phyloP scores from a whole-genome alignment of 2,797 vertebrate genomes.

The Pseudocheirus occidentalis region DNA sequence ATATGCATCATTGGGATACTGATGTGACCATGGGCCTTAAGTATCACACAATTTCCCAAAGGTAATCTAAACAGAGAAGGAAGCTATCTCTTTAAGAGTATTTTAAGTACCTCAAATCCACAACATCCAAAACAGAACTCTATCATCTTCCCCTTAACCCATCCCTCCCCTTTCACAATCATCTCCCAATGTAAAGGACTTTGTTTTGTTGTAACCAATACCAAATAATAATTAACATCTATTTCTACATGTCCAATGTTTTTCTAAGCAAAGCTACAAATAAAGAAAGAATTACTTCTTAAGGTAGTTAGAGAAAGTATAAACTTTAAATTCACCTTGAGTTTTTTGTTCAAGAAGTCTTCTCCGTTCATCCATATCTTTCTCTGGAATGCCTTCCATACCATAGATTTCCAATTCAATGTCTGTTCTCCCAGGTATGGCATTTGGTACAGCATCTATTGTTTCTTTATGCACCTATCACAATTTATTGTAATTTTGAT shows the following conservation, averaged over 20 bases:
- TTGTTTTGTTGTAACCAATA: not conserved
- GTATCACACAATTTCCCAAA: not conserved
- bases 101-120: not conserved
- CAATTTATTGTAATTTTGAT: not conserved
- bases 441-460: slow-evolving; percentile 98
- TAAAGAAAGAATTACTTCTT: not conserved
- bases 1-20: not conserved
- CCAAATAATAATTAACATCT: not conserved
- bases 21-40: not conserved
- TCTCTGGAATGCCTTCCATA: slow-evolving; percentile 99
- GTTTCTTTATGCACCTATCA: slow-evolving; percentile 98
- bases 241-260: not conserved
- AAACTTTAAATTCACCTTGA: slow-evolving; percentile 87
- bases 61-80: not conserved
- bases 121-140: not conserved
- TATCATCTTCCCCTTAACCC: not conserved
- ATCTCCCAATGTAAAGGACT: not conserved
- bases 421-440: slow-evolving; percentile 97
- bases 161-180: not conserved
- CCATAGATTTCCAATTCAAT: slow-evolving; percentile 99
- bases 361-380: slow-evolving; percentile 98
- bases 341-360: slow-evolving; percentile 97
- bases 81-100: not conserved
- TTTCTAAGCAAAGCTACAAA: not conserved
- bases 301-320: not conserved